Base-by-base conservation (phyloP, 2,797 vertebrate genomes). In the Diglossa cyanea region DNA sequence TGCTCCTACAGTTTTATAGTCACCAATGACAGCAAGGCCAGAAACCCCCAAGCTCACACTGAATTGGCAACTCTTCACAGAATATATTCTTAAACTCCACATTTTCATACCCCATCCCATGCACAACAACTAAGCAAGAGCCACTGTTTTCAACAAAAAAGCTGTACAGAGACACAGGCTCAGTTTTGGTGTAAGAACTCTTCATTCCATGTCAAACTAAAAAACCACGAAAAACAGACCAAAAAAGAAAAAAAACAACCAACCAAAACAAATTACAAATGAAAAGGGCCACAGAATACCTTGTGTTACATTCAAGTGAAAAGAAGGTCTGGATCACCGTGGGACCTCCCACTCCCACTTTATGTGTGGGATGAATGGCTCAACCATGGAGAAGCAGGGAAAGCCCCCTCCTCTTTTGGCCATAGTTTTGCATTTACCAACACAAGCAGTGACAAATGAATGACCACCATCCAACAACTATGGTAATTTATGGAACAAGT, bases 381-480 rank as follows among this genome's bases (percentile, higher is more conserved):
- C 62, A 58, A n/a, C 35, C 39, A 54, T 1, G 31, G 68, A 39
- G 62, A 53, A 81, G 51, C 2, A 86, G 57, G 83, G 70, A 48
- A 89, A 86, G 31, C 25, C 9, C 35, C 28, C 30, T 70, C 16
- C 58, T 77, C 67, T 68, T 54, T 66, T 42, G 17, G 61, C 47
- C 47, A 48, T 1, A 15, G 25, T 55, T 88, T 83, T 62, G 50
- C 26, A 65, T 48, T 83, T 89, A 79, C n/a, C 72, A 77, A 9
- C 28, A 75, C 21, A 23, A 90, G 48, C 55, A 84, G 15, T 30
- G 55, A 71, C 31, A 95, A 90, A 80, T 15, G 15, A 93, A 91
- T 25, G 84, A 61, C 8, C 21, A 50, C n/a, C 53, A 76, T 33
- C 45, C 73, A 96, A 55, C 31, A 74, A n/a, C 63, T 14, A 15